Conservation (phyloP, 2,888 invertebrate genomes). For the Proisotoma minuta region DNA sequence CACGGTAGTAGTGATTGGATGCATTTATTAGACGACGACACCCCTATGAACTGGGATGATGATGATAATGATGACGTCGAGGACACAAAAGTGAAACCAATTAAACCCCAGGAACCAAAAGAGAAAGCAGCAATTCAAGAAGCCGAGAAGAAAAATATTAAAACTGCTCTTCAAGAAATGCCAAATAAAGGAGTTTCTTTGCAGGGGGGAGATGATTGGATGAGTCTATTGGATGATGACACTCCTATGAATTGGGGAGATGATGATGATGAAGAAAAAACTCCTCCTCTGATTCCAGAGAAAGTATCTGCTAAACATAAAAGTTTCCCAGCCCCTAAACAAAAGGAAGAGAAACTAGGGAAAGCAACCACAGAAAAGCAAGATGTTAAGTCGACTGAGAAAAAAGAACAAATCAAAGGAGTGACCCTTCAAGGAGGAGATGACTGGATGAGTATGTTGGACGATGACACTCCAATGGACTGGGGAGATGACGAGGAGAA, state of each 20-base stretch:
- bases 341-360: not conserved
- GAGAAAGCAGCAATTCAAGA: not conserved
- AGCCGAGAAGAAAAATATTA: not conserved
- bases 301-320: not conserved
- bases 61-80: not conserved
- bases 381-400: not conserved
- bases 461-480: conserved; percentile 29
- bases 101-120: not conserved
- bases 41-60: conserved; percentile 29
- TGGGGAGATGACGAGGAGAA: conserved; percentile 28
- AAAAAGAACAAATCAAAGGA: not conserved
- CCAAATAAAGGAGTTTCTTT: conserved; percentile 1
- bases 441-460: conserved; percentile 17
- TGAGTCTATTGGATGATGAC: conserved; percentile 31
- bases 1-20: conserved; percentile 10
- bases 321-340: not conserved
- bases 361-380: not conserved
- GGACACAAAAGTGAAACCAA: too few relatives aligned
- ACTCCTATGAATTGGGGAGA: conserved; percentile 29
- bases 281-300: not conserved
- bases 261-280: not conserved
- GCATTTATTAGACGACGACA: conserved; percentile 30
- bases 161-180: not conserved
- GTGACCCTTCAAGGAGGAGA: not conserved
- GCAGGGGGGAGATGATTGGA: conserved; percentile 11